These are phyloP conservation scores for Alcedo atthis DNA, from an alignment of 2,797 vertebrate genomes.

Conservation along the genomic window DNA sequence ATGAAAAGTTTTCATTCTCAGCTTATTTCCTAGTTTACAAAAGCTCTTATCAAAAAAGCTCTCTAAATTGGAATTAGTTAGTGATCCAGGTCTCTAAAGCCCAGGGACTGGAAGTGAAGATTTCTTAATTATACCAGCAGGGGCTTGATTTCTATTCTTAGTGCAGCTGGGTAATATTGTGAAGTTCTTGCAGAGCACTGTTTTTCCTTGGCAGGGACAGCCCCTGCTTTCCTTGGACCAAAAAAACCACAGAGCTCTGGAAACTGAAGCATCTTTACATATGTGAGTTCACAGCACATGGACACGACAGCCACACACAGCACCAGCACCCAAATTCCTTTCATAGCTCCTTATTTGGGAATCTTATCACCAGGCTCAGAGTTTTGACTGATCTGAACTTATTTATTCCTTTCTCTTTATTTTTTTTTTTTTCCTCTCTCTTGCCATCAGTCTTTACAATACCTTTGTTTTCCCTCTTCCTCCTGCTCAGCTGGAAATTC, in stretches of 20 bases:
- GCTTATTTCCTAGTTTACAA: constrained; percentile 69
- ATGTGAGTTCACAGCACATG: too few species aligned
- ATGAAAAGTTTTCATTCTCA: constrained; percentile 61
- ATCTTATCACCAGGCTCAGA: neutral
- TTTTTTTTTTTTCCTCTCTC: neutral
- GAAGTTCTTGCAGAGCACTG: constrained; percentile 44
- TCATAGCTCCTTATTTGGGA: neutral
- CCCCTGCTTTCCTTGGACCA: neutral
- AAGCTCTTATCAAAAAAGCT: constrained; percentile 72
- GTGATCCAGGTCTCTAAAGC: constrained; percentile 74
- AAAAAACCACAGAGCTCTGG: too few species aligned
- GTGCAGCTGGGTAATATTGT: constrained; percentile 58
- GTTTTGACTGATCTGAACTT: neutral
- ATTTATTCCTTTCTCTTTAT: too few species aligned
- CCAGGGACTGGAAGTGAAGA: constrained; percentile 74
- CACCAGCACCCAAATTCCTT: neutral
- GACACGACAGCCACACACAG: neutral
- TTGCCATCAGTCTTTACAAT: neutral
- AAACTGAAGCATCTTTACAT: too few species aligned
- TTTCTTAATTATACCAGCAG: constrained; percentile 78
- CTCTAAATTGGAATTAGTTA: constrained; percentile 77
- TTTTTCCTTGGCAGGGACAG: constrained; percentile 5
- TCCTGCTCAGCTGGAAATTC: neutral
- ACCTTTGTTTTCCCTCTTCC: neutral
- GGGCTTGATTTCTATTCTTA: constrained; percentile 75